These are phyloP conservation scores for Xiphophorus couchianus DNA, from an alignment of 2,113 vertebrate species.

Conservation along the genomic window DNA sequence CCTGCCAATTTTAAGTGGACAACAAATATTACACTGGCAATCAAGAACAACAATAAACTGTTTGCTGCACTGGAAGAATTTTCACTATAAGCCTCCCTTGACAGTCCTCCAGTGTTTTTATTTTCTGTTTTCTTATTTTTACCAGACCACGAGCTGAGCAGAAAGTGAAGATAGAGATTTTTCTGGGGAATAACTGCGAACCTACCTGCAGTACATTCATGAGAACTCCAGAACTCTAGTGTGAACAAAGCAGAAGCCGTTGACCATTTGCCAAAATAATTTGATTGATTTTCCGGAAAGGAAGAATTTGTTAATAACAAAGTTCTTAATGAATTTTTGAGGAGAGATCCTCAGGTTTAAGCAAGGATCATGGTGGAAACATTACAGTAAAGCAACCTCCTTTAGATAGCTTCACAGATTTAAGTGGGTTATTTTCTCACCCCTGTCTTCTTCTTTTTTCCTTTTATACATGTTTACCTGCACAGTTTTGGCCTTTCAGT, in stretches of 20 bases:
- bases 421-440: conserved; percentile 14
- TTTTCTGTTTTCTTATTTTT: conserved; percentile 9
- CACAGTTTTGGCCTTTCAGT: conserved; percentile 24
- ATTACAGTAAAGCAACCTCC: conserved; percentile 1
- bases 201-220: conserved; percentile 51
- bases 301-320: conserved; percentile 56
- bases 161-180: conserved; percentile 52
- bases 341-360: conserved; percentile 16
- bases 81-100: conserved; percentile 29
- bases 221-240: conserved; percentile 45
- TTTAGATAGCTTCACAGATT: conserved; percentile 2
- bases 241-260: conserved; percentile 55
- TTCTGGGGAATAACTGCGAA: conserved; percentile 59
- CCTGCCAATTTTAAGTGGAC: conserved; percentile 14
- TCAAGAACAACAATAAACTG: conserved; percentile 48
- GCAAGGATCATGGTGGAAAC: conserved; percentile 17
- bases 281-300: conserved; percentile 26
- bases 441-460: background rate
- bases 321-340: conserved; percentile 43
- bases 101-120: conserved; percentile 34
- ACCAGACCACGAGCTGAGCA: conserved; percentile 40
- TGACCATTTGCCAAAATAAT: conserved; percentile 53
- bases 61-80: conserved; percentile 33
- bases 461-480: conserved; percentile 14
- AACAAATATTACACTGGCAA: conserved; percentile 42